Percentiles rank a stretch among this genome's conserved stretches.
These are phyloP conservation scores for Sebastes schlegelii DNA, from an alignment of 2,113 vertebrate species.

Conservation along the genomic window DNA sequence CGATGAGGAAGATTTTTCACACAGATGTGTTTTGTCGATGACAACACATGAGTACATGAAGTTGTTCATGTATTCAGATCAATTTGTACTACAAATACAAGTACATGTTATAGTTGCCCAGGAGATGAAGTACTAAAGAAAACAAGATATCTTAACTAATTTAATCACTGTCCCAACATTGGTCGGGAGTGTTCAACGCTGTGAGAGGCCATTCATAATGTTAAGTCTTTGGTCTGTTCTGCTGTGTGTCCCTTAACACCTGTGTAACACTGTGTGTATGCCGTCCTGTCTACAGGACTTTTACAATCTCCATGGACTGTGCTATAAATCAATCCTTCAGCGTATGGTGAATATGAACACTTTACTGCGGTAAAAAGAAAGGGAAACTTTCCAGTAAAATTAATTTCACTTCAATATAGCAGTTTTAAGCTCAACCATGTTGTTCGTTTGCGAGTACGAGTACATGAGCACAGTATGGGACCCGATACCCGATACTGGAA, in stretches of 20 bases:
- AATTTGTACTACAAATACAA: not conserved
- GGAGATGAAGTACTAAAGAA: not conserved
- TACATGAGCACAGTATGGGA: too few species aligned
- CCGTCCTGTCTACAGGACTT: slow-evolving; percentile 4
- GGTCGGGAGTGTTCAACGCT: slow-evolving; percentile 3
- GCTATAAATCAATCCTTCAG: not conserved
- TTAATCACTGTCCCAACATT: not conserved
- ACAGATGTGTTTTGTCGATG: not conserved
- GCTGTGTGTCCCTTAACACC: slow-evolving; percentile 13
- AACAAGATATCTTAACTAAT: not conserved
- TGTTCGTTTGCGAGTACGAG: too few species aligned
- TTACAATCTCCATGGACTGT: not conserved
- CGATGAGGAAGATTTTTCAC: slow-evolving; percentile 40
- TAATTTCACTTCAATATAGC: too few species aligned
- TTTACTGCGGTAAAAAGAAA: not conserved
- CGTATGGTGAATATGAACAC: not conserved
- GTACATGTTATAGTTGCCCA: not conserved
- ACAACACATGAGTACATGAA: not conserved
- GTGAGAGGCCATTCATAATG: not conserved
- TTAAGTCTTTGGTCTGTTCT: slow-evolving; percentile 6
- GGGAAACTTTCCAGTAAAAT: not conserved
- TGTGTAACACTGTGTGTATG: not conserved
- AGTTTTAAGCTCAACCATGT: too few species aligned
- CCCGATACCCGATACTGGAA: too few species aligned
- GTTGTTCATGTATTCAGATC: not conserved